phyloP scores from a whole-genome alignment of 2,113 vertebrate genomes.

The Hypanus sabinus region DNA sequence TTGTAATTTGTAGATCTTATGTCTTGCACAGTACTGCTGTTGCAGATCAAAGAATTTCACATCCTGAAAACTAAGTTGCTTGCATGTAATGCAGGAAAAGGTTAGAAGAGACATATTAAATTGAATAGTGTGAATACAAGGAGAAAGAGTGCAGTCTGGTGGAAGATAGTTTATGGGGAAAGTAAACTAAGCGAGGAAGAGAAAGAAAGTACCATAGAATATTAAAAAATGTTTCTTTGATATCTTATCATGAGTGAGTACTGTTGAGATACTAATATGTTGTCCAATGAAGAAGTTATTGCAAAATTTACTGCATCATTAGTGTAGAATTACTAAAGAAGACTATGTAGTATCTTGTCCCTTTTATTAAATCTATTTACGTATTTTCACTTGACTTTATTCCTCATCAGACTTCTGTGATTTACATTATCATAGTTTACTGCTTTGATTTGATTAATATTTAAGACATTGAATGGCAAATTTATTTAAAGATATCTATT shows the following conservation, averaged over 20 bases:
- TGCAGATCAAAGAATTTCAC: too few relatives aligned
- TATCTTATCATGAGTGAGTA: not conserved
- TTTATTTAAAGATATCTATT: slow-evolving; percentile 1
- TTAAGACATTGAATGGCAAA: not conserved
- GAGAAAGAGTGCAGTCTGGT: not conserved
- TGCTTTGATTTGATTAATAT: not conserved
- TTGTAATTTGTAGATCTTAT: too few relatives aligned
- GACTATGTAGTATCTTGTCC: not conserved
- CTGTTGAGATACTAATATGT: not conserved
- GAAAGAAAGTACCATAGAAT: not conserved
- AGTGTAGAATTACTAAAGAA: not conserved
- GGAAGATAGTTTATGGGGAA: not conserved
- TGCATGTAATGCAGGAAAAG: not conserved
- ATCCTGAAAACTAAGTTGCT: not conserved
- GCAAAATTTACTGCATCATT: not conserved
- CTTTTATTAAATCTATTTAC: not conserved
- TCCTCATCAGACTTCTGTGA: not conserved
- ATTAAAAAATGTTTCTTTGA: not conserved
- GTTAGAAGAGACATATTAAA: not conserved
- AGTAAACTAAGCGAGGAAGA: not conserved
- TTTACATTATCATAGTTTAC: too few relatives aligned
- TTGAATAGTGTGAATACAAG: not conserved
- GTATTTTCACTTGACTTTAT: not conserved
- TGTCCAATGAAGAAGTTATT: not conserved
- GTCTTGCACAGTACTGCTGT: too few relatives aligned